phyloP scores from a whole-genome alignment of 64 coral and sea anemone genomes.

The Pocillopora verrucosa region DNA sequence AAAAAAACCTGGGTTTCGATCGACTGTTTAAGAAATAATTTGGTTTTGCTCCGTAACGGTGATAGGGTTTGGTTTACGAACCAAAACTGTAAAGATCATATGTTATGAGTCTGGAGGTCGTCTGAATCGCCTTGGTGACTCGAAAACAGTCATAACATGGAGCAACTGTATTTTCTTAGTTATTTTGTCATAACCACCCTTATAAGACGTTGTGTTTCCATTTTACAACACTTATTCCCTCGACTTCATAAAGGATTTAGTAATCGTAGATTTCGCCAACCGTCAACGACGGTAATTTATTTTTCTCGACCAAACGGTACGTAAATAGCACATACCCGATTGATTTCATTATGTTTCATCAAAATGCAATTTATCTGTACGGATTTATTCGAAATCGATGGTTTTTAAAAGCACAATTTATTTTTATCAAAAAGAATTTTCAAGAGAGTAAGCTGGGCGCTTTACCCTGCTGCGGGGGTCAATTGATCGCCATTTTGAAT shows the following conservation, averaged over 20 bases:
- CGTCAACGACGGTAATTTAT: too few species aligned
- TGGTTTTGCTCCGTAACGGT: not conserved
- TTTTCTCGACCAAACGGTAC: too few species aligned
- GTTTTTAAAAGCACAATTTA: not conserved
- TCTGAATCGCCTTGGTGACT: too few species aligned
- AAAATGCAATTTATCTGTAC: too few species aligned
- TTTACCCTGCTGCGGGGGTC: not conserved
- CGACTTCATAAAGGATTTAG: too few species aligned
- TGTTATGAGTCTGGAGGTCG: not conserved
- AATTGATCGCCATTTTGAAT: constrained; percentile 26
- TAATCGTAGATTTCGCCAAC: too few species aligned
- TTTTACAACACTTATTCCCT: too few species aligned
- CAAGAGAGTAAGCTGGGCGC: not conserved
- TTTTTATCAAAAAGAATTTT: not conserved
- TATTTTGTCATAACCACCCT: too few species aligned
- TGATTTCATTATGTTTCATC: not conserved
- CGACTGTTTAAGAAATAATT: not conserved
- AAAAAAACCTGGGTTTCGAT: not conserved
- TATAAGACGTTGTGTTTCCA: too few species aligned
- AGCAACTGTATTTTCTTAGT: too few species aligned
- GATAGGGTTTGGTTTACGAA: not conserved
- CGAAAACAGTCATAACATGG: too few species aligned
- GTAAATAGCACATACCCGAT: not conserved
- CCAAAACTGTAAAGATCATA: not conserved
- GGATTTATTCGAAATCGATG: not conserved